Evolutionary conservation across 2,888 invertebrate species (phyloP).

Genomic region (Epirrita christyi): DNA sequence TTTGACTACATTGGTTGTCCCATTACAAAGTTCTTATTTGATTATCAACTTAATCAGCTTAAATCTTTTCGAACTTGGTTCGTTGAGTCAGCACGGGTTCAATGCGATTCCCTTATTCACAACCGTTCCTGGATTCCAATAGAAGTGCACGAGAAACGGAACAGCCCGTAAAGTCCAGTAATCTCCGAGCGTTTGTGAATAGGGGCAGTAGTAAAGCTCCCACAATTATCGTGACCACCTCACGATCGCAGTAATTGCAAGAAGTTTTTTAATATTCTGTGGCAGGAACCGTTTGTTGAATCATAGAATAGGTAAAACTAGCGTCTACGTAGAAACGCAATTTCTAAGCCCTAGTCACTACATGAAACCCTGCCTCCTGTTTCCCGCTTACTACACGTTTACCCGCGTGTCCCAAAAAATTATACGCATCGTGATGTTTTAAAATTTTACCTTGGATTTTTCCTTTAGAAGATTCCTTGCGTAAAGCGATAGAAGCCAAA

Average conservation of each 20-base stretch:
- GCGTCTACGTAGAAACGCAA: neutral
- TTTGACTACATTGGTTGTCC: no score
- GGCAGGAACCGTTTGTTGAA: constrained; percentile 6
- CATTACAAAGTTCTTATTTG: no score
- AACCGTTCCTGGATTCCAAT: neutral
- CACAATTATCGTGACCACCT: constrained; percentile 10
- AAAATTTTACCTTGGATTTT: no score
- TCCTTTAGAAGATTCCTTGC: no score
- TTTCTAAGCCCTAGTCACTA: no score
- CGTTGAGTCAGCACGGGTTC: constrained; percentile 19
- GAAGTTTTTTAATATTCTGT: neutral
- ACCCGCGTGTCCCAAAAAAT: neutral
- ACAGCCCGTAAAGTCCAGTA: neutral
- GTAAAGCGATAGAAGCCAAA: no score
- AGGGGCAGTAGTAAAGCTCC: constrained; percentile 1
- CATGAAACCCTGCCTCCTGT: no score
- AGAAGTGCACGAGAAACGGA: neutral
- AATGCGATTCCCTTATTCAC: constrained; percentile 2
- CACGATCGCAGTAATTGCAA: constrained; percentile 12
- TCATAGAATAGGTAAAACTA: constrained; percentile 6
- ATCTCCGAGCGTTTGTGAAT: constrained; percentile 5
- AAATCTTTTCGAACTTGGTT: constrained; percentile 25
- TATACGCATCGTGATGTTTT: no score
- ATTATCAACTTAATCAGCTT: constrained; percentile 21
- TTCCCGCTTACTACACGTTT: neutral